Conservation (phyloP, 2,888 invertebrate genomes). For the Apamea sordens region DNA sequence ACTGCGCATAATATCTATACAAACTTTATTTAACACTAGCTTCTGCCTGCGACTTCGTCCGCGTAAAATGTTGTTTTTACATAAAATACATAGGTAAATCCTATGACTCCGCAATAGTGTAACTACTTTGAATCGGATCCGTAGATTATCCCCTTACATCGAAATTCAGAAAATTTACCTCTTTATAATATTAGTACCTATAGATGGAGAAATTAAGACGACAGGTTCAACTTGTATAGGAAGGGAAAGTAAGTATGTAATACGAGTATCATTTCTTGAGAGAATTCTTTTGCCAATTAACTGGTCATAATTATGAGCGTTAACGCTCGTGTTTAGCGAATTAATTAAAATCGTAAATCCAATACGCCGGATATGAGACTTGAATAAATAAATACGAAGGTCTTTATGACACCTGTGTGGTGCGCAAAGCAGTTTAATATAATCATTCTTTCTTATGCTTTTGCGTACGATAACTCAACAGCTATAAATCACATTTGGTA, state of each 20-base stretch:
- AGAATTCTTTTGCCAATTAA: constrained; percentile 19
- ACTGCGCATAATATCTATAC: not conserved
- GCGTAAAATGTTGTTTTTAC: not conserved
- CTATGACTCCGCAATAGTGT: too few species aligned
- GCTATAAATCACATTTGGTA: not conserved
- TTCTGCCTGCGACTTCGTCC: too few species aligned
- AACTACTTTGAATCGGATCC: not conserved
- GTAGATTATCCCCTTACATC: not conserved
- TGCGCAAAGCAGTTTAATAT: not conserved
- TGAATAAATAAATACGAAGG: constrained; percentile 31
- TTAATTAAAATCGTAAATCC: constrained; percentile 31
- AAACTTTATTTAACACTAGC: not conserved
- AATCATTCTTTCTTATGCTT: constrained; percentile 12
- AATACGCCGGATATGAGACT: constrained; percentile 25
- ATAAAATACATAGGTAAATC: too few species aligned
- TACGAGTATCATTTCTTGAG: not conserved
- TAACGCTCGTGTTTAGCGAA: not conserved
- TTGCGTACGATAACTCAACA: not conserved
- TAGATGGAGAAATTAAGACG: not conserved
- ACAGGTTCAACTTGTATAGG: not conserved
- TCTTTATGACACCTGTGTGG: constrained; percentile 14
- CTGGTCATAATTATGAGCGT: constrained; percentile 10
- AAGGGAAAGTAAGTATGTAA: constrained; percentile 36
- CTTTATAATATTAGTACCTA: not conserved
- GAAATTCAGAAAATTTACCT: not conserved